These are phyloP conservation scores for Podarcis muralis DNA, from an alignment of 2,113 vertebrate species.

Conservation along the genomic window DNA sequence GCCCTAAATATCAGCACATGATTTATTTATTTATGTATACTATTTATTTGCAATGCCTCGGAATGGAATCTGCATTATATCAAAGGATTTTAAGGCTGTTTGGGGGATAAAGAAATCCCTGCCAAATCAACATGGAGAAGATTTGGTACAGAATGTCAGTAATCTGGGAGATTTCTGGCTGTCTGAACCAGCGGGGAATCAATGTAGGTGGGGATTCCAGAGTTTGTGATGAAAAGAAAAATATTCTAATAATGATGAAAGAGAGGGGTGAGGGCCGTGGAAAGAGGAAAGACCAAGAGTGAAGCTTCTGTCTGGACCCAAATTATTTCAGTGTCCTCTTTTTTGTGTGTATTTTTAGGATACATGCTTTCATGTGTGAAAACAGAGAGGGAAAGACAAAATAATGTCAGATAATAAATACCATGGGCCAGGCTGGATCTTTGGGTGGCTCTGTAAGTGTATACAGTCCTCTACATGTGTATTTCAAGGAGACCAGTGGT, in stretches of 20 bases:
- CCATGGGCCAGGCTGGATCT: background rate
- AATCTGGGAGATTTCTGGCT: constrained; percentile 15
- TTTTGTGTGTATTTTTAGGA: too few species aligned
- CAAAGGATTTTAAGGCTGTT: constrained; percentile 17
- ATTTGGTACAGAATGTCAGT: background rate
- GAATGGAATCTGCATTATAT: constrained; percentile 25
- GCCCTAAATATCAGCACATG: background rate
- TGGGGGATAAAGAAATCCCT: constrained; percentile 8
- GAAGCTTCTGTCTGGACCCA: background rate
- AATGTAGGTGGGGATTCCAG: background rate
- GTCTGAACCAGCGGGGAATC: background rate
- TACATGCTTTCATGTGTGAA: background rate
- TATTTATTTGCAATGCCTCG: constrained; percentile 25
- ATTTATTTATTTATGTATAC: background rate
- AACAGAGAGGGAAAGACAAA: background rate
- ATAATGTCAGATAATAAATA: background rate
- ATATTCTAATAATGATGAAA: background rate
- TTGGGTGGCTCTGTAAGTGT: background rate
- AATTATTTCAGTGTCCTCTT: background rate
- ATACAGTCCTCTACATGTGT: background rate
- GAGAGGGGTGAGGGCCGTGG: background rate
- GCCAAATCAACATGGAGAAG: constrained; percentile 20
- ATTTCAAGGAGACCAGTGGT: background rate
- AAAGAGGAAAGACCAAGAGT: too few species aligned
- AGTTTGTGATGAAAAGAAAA: background rate